Evolutionary conservation across 1,140 invertebrate species (phyloP).

Genomic region (Plectus sambesii): DNA sequence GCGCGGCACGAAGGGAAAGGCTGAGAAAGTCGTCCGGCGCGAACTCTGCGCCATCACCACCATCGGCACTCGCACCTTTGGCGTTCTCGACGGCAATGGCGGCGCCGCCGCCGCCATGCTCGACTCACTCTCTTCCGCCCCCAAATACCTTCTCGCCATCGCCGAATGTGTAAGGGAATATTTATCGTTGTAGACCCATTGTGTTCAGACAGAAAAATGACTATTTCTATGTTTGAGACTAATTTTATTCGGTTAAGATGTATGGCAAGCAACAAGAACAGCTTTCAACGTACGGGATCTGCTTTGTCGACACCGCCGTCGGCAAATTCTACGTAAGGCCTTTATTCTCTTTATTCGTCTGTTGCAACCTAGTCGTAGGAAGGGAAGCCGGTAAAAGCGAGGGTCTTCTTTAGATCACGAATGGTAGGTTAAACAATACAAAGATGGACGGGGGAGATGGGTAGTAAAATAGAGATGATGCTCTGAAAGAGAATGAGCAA

Average conservation of each 20-base stretch:
- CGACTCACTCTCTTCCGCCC: constrained; percentile 36
- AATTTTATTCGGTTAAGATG: constrained; percentile 5
- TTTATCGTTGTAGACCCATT: background rate
- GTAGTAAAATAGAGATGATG: too few species aligned
- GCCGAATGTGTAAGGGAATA: constrained; percentile 20
- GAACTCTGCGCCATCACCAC: constrained; percentile 44
- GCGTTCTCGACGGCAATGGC: constrained; percentile 60
- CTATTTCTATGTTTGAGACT: constrained; percentile 14
- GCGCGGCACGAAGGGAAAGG: constrained; percentile 53
- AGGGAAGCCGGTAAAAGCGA: too few species aligned
- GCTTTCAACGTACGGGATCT: constrained; percentile 61
- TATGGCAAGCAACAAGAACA: background rate
- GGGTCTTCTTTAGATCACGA: too few species aligned
- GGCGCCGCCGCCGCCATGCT: constrained; percentile 50
- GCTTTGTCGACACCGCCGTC: constrained; percentile 86
- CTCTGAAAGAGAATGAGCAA: too few species aligned
- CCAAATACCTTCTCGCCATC: constrained; percentile 23
- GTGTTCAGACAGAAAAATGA: constrained; percentile 10
- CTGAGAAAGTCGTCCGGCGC: constrained; percentile 40
- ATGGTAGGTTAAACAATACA: too few species aligned
- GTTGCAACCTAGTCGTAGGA: too few species aligned
- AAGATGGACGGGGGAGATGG: too few species aligned
- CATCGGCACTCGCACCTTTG: constrained; percentile 66
- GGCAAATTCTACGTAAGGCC: constrained; percentile 63
- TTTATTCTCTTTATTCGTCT: constrained; percentile 14